These are phyloP conservation scores for Trichosurus vulpecula DNA, from an alignment of 2,797 vertebrate genomes.

Conservation along the genomic window DNA sequence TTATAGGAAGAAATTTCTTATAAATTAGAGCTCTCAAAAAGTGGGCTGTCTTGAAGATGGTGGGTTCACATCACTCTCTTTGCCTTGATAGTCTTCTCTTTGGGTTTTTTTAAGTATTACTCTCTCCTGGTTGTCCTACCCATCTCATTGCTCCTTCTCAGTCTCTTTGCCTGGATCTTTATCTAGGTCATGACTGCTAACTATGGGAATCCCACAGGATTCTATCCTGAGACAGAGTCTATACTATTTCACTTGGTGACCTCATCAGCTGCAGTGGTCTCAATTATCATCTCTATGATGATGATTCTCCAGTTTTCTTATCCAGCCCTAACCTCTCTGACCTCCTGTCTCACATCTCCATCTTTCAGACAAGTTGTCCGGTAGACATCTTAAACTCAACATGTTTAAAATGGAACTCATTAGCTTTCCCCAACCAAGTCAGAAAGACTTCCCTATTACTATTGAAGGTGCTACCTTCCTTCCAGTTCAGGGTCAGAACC, in stretches of 20 bases:
- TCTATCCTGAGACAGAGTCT: not conserved
- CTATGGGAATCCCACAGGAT: not conserved
- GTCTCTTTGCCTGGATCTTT: not conserved
- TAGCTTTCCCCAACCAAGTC: too few species aligned
- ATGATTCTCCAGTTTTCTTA: not conserved
- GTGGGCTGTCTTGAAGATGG: not conserved
- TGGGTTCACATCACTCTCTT: not conserved
- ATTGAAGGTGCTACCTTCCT: not conserved
- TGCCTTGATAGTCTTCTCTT: not conserved
- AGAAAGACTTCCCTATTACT: not conserved
- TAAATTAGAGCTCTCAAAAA: not conserved
- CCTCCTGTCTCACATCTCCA: not conserved
- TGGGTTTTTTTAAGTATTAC: not conserved
- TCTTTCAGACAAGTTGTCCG: not conserved
- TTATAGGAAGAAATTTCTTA: not conserved
- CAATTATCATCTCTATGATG: not conserved
- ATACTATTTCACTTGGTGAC: not conserved
- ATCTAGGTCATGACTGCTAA: not conserved
- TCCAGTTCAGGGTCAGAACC: not conserved
- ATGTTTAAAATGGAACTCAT: not conserved
- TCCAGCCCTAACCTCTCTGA: not conserved
- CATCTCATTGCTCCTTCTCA: not conserved
- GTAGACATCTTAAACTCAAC: not conserved
- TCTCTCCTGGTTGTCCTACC: not conserved
- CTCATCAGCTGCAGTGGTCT: not conserved